Evolutionary conservation across 2,888 invertebrate genomes (phyloP).

Genomic region (Bhutanitis thaidina): DNA sequence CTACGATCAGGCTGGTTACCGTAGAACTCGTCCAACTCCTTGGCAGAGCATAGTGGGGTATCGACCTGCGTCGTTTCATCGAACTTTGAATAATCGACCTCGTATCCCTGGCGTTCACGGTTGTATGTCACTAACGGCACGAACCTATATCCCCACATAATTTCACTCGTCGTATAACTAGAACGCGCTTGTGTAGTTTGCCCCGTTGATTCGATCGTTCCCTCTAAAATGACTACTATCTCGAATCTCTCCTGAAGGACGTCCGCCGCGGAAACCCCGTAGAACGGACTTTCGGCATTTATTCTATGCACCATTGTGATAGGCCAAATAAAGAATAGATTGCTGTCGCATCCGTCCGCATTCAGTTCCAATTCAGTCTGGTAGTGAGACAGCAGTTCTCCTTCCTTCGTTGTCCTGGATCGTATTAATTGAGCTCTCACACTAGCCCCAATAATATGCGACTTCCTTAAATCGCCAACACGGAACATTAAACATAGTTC

Average conservation of each 20-base stretch:
- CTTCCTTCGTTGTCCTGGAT: constrained; percentile 91
- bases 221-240: constrained; percentile 90
- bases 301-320: constrained; percentile 94
- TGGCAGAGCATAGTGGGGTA: constrained; percentile 87
- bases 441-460: constrained; percentile 94
- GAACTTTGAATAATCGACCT: constrained; percentile 91
- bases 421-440: constrained; percentile 91
- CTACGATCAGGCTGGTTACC: constrained; percentile 77
- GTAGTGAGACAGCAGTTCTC: constrained; percentile 89
- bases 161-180: constrained; percentile 88
- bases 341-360: constrained; percentile 89
- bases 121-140: constrained; percentile 87
- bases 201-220: constrained; percentile 90
- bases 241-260: constrained; percentile 90
- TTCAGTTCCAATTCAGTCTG: constrained; percentile 86
- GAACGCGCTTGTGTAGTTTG: constrained; percentile 87
- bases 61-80: constrained; percentile 89
- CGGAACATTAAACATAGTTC: constrained; percentile 91
- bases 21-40: constrained; percentile 83
- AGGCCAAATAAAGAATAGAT: constrained; percentile 96
- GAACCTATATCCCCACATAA: constrained; percentile 90
- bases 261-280: constrained; percentile 90
- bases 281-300: constrained; percentile 90
- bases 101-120: constrained; percentile 86
- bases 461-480: constrained; percentile 93